phyloP scores from a whole-genome alignment of 2,888 invertebrate genomes.

The Molorchus minor region DNA sequence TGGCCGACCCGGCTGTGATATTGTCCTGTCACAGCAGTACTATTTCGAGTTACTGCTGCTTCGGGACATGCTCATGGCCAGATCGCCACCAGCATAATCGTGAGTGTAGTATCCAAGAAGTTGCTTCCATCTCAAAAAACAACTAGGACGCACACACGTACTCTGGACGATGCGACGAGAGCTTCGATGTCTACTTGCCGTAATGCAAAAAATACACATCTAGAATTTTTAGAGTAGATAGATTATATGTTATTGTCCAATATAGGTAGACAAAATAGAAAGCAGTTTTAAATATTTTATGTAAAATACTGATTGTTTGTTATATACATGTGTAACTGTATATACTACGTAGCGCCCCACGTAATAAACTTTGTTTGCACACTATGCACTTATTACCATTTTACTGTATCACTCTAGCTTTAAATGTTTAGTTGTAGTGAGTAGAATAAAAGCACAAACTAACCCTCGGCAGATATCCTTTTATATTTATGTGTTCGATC shows the following conservation, averaged over 20 bases:
- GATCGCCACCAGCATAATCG: slow-evolving; percentile 38
- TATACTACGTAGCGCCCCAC: slow-evolving; percentile 30
- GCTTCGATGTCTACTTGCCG: slow-evolving; percentile 2
- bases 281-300: slow-evolving; percentile 27
- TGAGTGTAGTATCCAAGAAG: slow-evolving; percentile 14
- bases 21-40: slow-evolving; percentile 99
- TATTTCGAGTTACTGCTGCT: slow-evolving; percentile 86
- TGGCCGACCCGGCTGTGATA: slow-evolving; percentile 73
- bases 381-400: slow-evolving; percentile 28
- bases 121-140: no score
- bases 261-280: slow-evolving; percentile 27
- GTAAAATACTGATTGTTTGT: slow-evolving; percentile 41
- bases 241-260: slow-evolving; percentile 29
- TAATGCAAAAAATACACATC: slow-evolving; percentile 12
- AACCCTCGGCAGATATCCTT: slow-evolving; percentile 10
- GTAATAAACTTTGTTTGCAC: slow-evolving; percentile 29
- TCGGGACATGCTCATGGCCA: slow-evolving; percentile 85
- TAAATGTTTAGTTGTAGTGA: slow-evolving; percentile 42
- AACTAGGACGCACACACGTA: no score
- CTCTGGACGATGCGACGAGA: not conserved
- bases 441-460: slow-evolving; percentile 43
- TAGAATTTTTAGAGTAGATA: slow-evolving; percentile 19
- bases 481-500: not conserved
- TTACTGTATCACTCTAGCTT: slow-evolving; percentile 34
- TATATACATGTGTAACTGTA: no score